Base-by-base conservation (phyloP, 2,888 invertebrate genomes). In the Ferdinandea cuprea region DNA sequence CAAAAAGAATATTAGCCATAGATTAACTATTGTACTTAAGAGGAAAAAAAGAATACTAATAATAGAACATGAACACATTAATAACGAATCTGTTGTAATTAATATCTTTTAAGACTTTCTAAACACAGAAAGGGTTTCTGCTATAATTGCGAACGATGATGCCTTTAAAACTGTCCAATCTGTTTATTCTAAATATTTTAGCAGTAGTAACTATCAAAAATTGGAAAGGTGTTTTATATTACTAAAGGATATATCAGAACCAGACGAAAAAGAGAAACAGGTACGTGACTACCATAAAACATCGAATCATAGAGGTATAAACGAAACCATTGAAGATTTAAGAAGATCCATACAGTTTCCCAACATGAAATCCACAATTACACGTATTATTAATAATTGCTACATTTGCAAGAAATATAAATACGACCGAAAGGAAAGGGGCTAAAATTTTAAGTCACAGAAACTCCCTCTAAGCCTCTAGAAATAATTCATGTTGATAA, bases 381-480 rank as follows among this genome's bases (percentile, higher is more conserved):
- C 48, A 4, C 7, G 52, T 21, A 25, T 63, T 21, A 71, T 78
- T n/a, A 74, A 74, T 4, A 73, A 63, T 21, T 85, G 72, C 19
- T 74, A 77, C 1, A 71, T 28, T 6, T 80, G 83, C 21, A 44
- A 80, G 15, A 72, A 48, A 1, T 13, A 72, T 0, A 86, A 85
- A 46, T 86, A 84, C 5, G 69, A 84, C 25, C 77, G n/a, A 66
- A 81, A 19, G 79, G 68, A 17, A 42, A 54, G 17, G 63, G 48
- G 44, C 6, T 63, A 5, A 21, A 40, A 5, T 85, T 37, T 7
- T 32, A 72, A 61, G 44, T 65, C 7, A 42, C 79, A 1, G 78
- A 84, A 76, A 79, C 74, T 6, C 85, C 85, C 0, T 25, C 25
- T 1, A 17, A 44, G 56, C 83, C 80, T 3, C 19, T 80, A 6